Evolutionary conservation across 30 jellyfish, hydroid and myxozoan species (phyloP).

Genomic region (Mastigias papua): DNA sequence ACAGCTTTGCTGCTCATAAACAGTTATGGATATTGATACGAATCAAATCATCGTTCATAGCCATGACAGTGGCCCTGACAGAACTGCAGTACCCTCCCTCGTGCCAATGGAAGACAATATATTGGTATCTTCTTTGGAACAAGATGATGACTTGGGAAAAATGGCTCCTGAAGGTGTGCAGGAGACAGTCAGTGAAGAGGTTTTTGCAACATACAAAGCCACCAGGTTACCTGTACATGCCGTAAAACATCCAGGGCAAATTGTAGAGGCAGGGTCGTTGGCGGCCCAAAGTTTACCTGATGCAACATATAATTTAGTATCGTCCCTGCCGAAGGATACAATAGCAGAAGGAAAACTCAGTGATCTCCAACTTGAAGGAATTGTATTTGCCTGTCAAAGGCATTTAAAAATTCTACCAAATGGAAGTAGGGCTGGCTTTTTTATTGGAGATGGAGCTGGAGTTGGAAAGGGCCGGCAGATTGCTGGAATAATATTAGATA

Average conservation of each 20-base stretch:
- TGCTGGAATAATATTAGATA: slow-evolving; percentile 89
- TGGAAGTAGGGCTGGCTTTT: slow-evolving; percentile 94
- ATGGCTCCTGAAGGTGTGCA: slow-evolving; percentile 74
- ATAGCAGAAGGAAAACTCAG: slow-evolving; percentile 82
- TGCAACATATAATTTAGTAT: slow-evolving; percentile 59
- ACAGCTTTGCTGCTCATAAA: too few species aligned
- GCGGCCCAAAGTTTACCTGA: slow-evolving; percentile 89
- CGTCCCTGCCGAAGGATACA: slow-evolving; percentile 59
- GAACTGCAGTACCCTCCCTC: neutral
- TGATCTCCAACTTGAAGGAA: slow-evolving; percentile 95
- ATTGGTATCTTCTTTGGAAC: slow-evolving; percentile 11
- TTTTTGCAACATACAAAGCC: slow-evolving; percentile 73
- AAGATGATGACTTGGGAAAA: slow-evolving; percentile 74
- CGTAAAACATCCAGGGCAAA: slow-evolving; percentile 88
- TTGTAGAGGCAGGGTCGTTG: slow-evolving; percentile 93
- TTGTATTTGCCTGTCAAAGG: slow-evolving; percentile 93
- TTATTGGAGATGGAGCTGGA: slow-evolving; percentile 98
- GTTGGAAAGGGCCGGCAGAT: slow-evolving; percentile 98
- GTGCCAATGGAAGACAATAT: neutral
- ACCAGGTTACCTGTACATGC: slow-evolving; percentile 77
- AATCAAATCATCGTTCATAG: too few species aligned
- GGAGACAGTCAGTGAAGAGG: slow-evolving; percentile 81
- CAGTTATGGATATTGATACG: too few species aligned
- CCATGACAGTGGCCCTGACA: neutral
- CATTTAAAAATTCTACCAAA: slow-evolving; percentile 85